Evolutionary conservation across 2,888 invertebrate species (phyloP), one percentile per base, ranked within the genome.

Genomic region (Lepidonotus clava): DNA sequence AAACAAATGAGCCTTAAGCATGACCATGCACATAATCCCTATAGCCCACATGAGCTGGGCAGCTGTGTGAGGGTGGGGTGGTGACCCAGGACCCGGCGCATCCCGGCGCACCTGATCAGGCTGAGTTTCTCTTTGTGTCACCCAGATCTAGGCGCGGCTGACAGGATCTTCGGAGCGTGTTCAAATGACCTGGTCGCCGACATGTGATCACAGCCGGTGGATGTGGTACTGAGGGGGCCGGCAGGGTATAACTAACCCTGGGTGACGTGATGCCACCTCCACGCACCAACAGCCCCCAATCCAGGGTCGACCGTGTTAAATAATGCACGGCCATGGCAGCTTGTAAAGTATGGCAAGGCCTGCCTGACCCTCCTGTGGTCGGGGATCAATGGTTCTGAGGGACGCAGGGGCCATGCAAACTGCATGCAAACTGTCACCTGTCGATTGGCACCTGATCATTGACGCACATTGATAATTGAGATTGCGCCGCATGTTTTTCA

Each of bases 231-330:
- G 24, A 61, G 61, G 8, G 61, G 24, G 28, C 61, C 61, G 28
- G 61, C 61, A 24, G n/a, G n/a, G n/a, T n/a, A n/a, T n/a, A n/a
- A n/a, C n/a, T n/a, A n/a, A n/a, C n/a, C n/a, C n/a, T n/a, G n/a
- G 24, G 61, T 61, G 61, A 61, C 61, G 28, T 61, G 61, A 61
- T 61, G 28, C 28, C 11, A 11, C 28, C 1, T 28, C 61, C 11
- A 28, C 61, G 28, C 24, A 61, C 61, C 61, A 61, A n/a, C n/a
- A n/a, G n/a, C n/a, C n/a, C 61, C 61, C 61, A 61, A 61, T 61
- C 61, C 61, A 61, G 61, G 61, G 61, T 61, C 61, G 61, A n/a
- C 28, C 61, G 14, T 61, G 61, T 61, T 61, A 61, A 61, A 61
- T 61, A 61, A 61, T 61, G 61, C 61, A 61, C 61, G 24, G 61